Percentiles rank a stretch among this genome's conserved stretches.
phyloP scores from a whole-genome alignment of 2,888 invertebrate species.

The Drosophila paranaensis region DNA sequence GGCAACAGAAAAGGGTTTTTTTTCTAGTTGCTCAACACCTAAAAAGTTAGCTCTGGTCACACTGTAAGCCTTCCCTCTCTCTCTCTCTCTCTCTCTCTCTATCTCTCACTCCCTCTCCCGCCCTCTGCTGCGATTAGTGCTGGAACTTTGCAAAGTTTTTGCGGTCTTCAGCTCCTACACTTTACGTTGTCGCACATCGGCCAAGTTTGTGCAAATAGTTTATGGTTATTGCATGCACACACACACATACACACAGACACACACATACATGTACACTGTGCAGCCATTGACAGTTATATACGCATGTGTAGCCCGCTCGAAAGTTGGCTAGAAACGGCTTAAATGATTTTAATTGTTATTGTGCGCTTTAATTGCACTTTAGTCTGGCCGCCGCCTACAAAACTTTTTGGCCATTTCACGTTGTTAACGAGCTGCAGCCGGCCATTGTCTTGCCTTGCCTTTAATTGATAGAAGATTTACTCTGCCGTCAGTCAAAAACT shows the following conservation, averaged over 20 bases:
- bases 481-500: constrained; percentile 15
- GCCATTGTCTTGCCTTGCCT: constrained; percentile 25
- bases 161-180: constrained; percentile 62
- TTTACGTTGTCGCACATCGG: constrained; percentile 64
- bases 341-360: constrained; percentile 80
- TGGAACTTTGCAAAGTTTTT: constrained; percentile 71
- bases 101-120: no score
- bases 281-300: constrained; percentile 5
- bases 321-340: constrained; percentile 54
- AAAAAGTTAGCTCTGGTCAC: constrained; percentile 45
- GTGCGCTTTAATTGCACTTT: constrained; percentile 66
- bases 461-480: constrained; percentile 49
- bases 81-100: neutral
- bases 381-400: constrained; percentile 35
- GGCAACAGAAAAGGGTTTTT: constrained; percentile 26
- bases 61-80: constrained; percentile 6
- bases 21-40: constrained; percentile 45
- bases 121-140: constrained; percentile 64
- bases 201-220: constrained; percentile 79
- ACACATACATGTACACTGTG: neutral
- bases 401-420: constrained; percentile 45
- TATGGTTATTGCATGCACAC: constrained; percentile 72
- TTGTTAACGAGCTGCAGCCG: constrained; percentile 25
- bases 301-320: constrained; percentile 18
- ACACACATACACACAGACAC: constrained; percentile 4